Base-by-base conservation (phyloP, 2,797 vertebrate genomes). In the Percopsis omiscomaycus region DNA sequence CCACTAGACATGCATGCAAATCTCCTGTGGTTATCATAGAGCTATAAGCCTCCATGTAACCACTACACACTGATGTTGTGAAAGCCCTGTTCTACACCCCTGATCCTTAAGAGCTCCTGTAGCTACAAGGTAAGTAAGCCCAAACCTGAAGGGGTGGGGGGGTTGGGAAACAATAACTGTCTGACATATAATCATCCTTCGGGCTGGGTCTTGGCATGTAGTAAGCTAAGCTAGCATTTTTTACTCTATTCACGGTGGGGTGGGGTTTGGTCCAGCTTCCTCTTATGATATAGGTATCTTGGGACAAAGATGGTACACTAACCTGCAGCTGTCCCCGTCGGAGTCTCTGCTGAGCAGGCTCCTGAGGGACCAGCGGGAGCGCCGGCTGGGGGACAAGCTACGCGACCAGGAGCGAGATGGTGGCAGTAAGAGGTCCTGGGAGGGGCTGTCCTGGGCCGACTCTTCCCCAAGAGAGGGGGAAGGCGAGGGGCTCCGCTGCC, bases 241-340 rank as follows among this genome's bases (percentile, higher is more conserved):
- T 46, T 48, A 14, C 30, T 53, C 5, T 5, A 45, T 46, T 55
- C 30, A 32, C 4, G 54, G 44, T 50, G 65, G 50, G 11, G 32
- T 42, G n/a, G 16, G 11, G 12, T 59, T 8, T 28, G 27, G 32
- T n/a, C 3, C n/a, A n/a, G 15, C 14, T 8, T 32, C 37, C 42
- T 44, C 42, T 15, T 28, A 12, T 14, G 14, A 15, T 16, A 57
- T 13, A 27, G 66, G 15, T 59, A 42, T 51, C 59, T 49, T 61
- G 48, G 60, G 48, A 42, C 55, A 57, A 70, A 66, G 59, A 62
- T 66, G 60, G 54, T 81, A 76, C 80, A 94, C 93, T 93, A 80
- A 92, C 93, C 92, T 93, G 89, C 86, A 88, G 81, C 85, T 81
- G 67, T 92, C 92, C 81, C 86, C 80, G 76, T 93, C 91, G n/a